Base-by-base conservation (phyloP, 2,888 invertebrate genomes). In the Therioaphis trifolii region DNA sequence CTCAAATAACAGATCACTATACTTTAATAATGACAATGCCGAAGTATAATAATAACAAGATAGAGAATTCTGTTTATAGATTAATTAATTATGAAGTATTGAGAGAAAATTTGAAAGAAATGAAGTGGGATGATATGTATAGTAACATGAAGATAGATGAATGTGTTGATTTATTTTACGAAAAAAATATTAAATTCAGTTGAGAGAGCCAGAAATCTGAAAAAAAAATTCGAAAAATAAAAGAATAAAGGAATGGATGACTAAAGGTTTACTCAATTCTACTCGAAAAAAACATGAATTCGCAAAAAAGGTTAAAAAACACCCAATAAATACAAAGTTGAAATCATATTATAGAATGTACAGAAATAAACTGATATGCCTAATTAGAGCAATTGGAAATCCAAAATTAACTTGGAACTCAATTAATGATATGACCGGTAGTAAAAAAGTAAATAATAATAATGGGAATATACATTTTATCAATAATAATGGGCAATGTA, bases 181-280 rank as follows among this genome's bases (percentile, higher is more conserved):
- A 21, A n/a, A 58, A n/a, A n/a, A 58, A 58, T 58, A 58, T 21
- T 58, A 58, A 58, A 24, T 58, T n/a, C 58, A 27, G 18, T 71
- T 71, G 27, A 46, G 15, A 71, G 46, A 71, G 14, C 46, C 27
- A 71, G 46, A 24, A 12, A 2, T 61, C 27, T 72, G 1, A 9
- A 29, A 3, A 72, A 72, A 4, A 49, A 72, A 71, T 49, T 49
- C 24, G 49, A 72, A 72, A 72, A 72, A 46, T 18, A 49, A 72
- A 72, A 72, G 46, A 29, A 49, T 72, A 9, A 72, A 72, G 49
- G 29, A 72, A 46, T 72, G 35, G 49, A 72, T 72, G 49, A 72
- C 29, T 18, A 2, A 12, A 49, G 49, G 29, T 18, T 72, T 49
- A 4, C 49, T 72, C 27, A 72, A 49, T 7, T 72, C 71, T 7